Conservation (phyloP, 2,888 invertebrate genomes). For the Heliconius erato region DNA sequence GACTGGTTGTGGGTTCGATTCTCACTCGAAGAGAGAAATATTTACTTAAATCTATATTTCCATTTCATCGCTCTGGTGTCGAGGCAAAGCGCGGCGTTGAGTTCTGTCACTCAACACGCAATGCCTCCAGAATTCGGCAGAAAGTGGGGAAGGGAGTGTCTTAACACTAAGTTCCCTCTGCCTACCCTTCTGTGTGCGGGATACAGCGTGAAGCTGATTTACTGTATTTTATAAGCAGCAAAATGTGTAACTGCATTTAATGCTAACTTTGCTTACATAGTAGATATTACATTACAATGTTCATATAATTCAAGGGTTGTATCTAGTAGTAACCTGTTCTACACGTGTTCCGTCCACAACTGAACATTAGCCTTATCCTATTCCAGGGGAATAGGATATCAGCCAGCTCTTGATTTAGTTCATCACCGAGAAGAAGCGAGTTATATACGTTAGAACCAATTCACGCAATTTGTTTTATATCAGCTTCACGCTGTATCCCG, state of each 20-base stretch:
- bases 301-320: background rate
- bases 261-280: background rate
- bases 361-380: conserved; percentile 35
- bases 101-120: no score
- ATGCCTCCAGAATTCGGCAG: no score
- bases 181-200: no score
- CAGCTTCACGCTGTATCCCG: background rate
- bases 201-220: no score
- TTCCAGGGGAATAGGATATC: conserved; percentile 33
- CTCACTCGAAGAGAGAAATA: no score
- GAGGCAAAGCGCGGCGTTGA: no score
- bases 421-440: conserved; percentile 29
- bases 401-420: conserved; percentile 37
- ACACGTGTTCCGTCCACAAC: conserved; percentile 21
- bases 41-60: no score
- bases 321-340: background rate
- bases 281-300: conserved; percentile 11
- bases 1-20: no score
- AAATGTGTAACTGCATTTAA: background rate
- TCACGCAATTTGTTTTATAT: conserved; percentile 59
- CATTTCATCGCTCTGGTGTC: no score
- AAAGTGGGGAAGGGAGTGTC: no score
- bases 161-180: no score
- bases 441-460: conserved; percentile 46
- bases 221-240: background rate